These are phyloP conservation scores for Melanotaenia boesemani DNA, from an alignment of 2,797 vertebrate genomes.

Conservation along the genomic window DNA sequence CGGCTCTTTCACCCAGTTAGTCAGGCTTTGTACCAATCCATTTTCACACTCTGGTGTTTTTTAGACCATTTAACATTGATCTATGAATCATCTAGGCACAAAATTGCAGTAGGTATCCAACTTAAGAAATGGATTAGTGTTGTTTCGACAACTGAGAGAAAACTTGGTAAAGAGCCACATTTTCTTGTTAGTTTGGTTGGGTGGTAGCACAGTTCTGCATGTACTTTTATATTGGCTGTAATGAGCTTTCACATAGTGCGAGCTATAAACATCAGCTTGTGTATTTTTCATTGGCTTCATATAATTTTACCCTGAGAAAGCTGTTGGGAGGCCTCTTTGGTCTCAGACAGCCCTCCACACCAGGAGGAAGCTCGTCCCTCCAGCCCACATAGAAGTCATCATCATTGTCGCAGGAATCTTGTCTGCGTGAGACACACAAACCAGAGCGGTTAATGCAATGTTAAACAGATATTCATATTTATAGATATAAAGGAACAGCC, in stretches of 20 bases:
- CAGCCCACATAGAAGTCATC: constrained; percentile 84
- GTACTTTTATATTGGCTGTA: neutral
- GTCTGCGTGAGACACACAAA: constrained; percentile 70
- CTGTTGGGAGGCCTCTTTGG: constrained; percentile 85
- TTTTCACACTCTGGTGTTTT: no score
- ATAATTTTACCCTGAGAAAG: constrained; percentile 86
- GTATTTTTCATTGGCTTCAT: neutral
- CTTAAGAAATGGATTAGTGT: no score
- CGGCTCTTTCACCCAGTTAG: neutral
- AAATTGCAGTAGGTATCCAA: no score
- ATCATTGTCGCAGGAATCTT: constrained; percentile 89
- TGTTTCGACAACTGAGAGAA: no score
- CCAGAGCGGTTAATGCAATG: neutral
- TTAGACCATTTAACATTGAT: no score
- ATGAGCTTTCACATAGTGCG: neutral
- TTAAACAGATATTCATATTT: neutral
- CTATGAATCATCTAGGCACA: no score
- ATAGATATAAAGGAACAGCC: neutral
- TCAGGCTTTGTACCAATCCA: no score
- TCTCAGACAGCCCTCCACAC: constrained; percentile 85
- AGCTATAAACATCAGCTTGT: neutral
- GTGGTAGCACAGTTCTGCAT: neutral
- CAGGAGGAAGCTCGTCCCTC: constrained; percentile 73
- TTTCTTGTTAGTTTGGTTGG: no score
- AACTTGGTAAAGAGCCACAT: no score